Conservation (phyloP, 2,888 invertebrate species). For the Archips xylosteana region DNA sequence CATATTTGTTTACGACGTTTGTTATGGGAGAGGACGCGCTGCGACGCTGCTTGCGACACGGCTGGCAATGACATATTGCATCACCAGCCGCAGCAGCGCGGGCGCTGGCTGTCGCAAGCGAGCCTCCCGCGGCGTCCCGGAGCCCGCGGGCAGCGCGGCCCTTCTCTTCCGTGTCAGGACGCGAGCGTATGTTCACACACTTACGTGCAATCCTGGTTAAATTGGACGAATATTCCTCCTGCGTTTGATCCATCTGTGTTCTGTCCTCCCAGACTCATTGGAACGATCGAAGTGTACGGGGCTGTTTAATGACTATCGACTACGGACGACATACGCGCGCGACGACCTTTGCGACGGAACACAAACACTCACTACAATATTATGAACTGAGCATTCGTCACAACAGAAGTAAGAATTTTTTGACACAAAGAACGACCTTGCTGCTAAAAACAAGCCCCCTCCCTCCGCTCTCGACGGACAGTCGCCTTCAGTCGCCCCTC, state of each 20-base stretch:
- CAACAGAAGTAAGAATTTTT: conserved; percentile 74
- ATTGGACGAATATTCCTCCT: conserved; percentile 97
- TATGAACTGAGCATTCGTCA: conserved; percentile 75
- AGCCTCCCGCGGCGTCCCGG: conserved; percentile 24
- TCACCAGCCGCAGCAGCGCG: conserved; percentile 61
- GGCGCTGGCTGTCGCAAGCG: conserved; percentile 37
- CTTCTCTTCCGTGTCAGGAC: conserved; percentile 15
- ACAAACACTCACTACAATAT: conserved; percentile 72
- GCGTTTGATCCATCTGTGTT: conserved; percentile 91
- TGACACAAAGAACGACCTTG: conserved; percentile 89
- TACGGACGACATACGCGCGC: conserved; percentile 71
- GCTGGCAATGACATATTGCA: conserved; percentile 80
- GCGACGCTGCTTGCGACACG: conserved; percentile 63
- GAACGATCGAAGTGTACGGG: conserved; percentile 83
- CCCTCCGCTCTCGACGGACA: conserved; percentile 57
- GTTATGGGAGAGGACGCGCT: conserved; percentile 43
- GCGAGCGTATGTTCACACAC: conserved; percentile 67
- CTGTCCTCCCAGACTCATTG: conserved; percentile 93
- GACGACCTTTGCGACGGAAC: conserved; percentile 65
- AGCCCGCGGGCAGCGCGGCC: conserved; percentile 8
- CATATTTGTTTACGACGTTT: conserved; percentile 64
- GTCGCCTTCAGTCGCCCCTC: conserved; percentile 47
- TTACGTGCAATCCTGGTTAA: conserved; percentile 99
- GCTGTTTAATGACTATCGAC: conserved; percentile 67
- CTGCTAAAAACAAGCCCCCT: conserved; percentile 83